Evolutionary conservation across 2,888 invertebrate genomes (phyloP), one percentile per base, ranked within the genome.

Genomic region (Galerucella calmariensis): DNA sequence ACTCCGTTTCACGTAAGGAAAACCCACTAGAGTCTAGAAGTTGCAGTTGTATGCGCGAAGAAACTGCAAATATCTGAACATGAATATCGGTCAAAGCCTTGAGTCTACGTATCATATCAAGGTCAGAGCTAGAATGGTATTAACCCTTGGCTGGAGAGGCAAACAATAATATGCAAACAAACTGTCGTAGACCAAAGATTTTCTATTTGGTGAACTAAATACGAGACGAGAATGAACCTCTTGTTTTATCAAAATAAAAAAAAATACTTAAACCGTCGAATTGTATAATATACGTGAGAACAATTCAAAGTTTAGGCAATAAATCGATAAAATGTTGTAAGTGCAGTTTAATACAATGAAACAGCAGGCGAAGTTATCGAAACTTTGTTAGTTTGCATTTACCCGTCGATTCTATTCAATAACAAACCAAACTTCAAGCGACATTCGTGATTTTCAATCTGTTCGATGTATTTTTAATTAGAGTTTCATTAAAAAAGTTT

Each of bases 271-370:
- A 16, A 16, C 56, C 20, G 20, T 62, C n/a, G 14, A 62, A 41
- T n/a, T 62, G 35, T n/a, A 35, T 41, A 41, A 59, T 59, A 20
- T 20, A 35, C 44, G 9, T 1, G n/a, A 44, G 20, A 46, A 65
- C 44, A 41, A 20, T 12, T 9, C 35, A 10, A 68, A 68, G 44
- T 68, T 68, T 11, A 5, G 9, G 69, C 35, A 63, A 62, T 62
- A 72, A 77, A 78, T 80, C 78, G 79, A 79, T 80, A 67, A 67
- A 27, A 75, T 65, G 14, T 48, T 56, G 69, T 77, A 75, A 77
- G 77, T 78, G 80, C 75, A 78, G 77, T 77, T 78, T 76, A 78
- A 79, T 78, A 76, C 74, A 79, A 77, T 78, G 75, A 79, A 78
- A 80, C 75, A 79, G 76, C 73, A 79, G 75, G 77, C 74, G 72